These are phyloP conservation scores for Choreutis nemorana DNA, from an alignment of 2,888 invertebrate genomes.

Conservation along the genomic window DNA sequence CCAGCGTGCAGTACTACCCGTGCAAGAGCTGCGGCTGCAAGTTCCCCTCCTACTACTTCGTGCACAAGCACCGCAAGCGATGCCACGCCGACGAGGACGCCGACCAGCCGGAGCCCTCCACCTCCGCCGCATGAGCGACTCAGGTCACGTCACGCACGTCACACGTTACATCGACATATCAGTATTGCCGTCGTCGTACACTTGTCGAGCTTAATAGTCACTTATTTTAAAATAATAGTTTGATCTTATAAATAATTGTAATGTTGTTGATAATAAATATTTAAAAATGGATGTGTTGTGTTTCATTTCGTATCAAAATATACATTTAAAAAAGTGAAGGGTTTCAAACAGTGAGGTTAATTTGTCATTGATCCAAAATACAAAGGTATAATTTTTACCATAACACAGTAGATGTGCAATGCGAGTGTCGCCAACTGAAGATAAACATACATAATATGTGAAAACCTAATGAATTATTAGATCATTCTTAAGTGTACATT, in stretches of 20 bases:
- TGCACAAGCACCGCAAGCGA: conserved; percentile 88
- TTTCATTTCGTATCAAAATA: too few relatives aligned
- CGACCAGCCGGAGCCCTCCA: conserved; percentile 28
- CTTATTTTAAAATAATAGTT: background rate
- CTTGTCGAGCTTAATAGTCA: background rate
- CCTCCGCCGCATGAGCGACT: conserved; percentile 26
- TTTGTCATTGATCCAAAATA: too few relatives aligned
- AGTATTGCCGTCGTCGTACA: conserved; percentile 25
- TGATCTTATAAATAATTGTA: conserved; percentile 18
- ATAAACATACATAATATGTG: too few relatives aligned
- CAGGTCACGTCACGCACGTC: conserved; percentile 1
- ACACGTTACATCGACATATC: conserved; percentile 14
- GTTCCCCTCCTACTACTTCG: conserved; percentile 93
- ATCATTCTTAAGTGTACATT: too few relatives aligned
- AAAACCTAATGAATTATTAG: too few relatives aligned
- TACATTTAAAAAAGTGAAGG: too few relatives aligned
- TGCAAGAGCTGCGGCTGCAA: conserved; percentile 93
- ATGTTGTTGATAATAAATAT: conserved; percentile 23
- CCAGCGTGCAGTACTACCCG: conserved; percentile 90
- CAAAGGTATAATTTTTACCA: too few relatives aligned
- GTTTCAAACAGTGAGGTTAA: too few relatives aligned
- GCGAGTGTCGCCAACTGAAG: too few relatives aligned
- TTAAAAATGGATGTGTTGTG: conserved; percentile 17
- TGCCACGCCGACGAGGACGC: conserved; percentile 76
- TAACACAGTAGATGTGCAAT: too few relatives aligned